Base-by-base conservation (phyloP, 2,113 vertebrate genomes). In the Guaruba guarouba region DNA sequence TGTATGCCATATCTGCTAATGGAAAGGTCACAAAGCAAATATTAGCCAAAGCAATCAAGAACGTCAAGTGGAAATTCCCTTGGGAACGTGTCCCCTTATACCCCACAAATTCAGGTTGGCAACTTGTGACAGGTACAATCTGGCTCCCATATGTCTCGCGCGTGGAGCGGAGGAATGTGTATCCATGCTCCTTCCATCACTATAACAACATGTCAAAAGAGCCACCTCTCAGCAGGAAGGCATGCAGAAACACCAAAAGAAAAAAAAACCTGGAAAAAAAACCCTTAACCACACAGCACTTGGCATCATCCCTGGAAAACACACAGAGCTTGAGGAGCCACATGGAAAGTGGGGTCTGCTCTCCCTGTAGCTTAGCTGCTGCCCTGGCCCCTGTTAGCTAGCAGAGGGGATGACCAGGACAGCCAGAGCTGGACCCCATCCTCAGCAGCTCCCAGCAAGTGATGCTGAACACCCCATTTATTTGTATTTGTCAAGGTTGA, bases 71-170 rank as follows among this genome's bases (percentile, higher is more conserved):
- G 96, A 97, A 97, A 96, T 94, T 97, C 97, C 95, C 83, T 91
- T 13, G 87, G 82, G 96, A 96, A 96, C 17, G 82, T 97, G 97
- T 98, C 97, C 95, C 94, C 78, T 94, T 97, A 92, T 15, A 94
- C 91, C 96, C 96, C 95, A 92, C 97, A 97, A 96, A 96, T 88
- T 97, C 93, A 98, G 96, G 97, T 96, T 98, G 98, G 98, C 97
- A 98, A 97, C 95, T 97, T 96, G 93, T 98, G 97, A 98, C 98
- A 98, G 97, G 96, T 97, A 97, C 97, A 98, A 97, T 97, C 96
- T 97, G 96, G 97, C 97, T 98, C 96, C 96, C 96, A 97, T 95
- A 92, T 96, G 96, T 97, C 95, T 97, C 68, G 5, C 54, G 27
- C 63, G 7, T 93, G 1, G 96, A 92, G 95, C 74, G 54, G 94